Base-by-base conservation (phyloP, 2,888 invertebrate species). In the Cosmorhoe ocellata region DNA sequence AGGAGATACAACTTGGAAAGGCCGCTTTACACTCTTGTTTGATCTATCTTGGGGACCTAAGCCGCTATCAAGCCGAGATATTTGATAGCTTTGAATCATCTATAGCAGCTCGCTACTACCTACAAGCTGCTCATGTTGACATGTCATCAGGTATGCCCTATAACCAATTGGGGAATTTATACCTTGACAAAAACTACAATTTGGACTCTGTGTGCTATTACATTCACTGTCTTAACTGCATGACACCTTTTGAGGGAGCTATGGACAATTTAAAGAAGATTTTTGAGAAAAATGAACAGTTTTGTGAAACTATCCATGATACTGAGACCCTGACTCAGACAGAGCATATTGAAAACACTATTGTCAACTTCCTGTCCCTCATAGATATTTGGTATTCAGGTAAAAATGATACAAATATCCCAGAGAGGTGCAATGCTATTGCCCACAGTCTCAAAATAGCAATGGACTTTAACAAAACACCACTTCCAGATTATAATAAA, bases 161-260 rank as follows among this genome's bases (percentile, higher is more conserved):
- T 75, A 98, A 99, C 86, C 98, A 98, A 84, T 91, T 99, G 63
- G 98, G 98, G 0, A 98, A 97, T 11, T 83, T 99, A 42, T 94
- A 94, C 53, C 94, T 95, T 63, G 94, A 93, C 41, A 93, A 92
- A 70, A 96, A 96, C 80, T 94, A 94, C 75, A 95, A 95, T 69
- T 88, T 98, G 53, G 97, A 98, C 80, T 97, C 98, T 0, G 95
- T 95, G 11, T 97, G 97, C 79, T 95, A 96, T 81, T 98, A 98
- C 74, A 93, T 98, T 65, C 93, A 97, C 81, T 97, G 98, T 76
- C 90, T 94, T 56, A 92, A 92, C 56, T 95, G 96, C 77, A 89
- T 92, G 55, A 92, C 94, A 66, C 93, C 95, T 28, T 98, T 98
- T 90, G 97, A 97, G 69, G 96, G 98, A 32, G 97, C 98, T 11